Evolutionary conservation across 1,140 invertebrate genomes (phyloP).

Genomic region (Drosophila murphyi): DNA sequence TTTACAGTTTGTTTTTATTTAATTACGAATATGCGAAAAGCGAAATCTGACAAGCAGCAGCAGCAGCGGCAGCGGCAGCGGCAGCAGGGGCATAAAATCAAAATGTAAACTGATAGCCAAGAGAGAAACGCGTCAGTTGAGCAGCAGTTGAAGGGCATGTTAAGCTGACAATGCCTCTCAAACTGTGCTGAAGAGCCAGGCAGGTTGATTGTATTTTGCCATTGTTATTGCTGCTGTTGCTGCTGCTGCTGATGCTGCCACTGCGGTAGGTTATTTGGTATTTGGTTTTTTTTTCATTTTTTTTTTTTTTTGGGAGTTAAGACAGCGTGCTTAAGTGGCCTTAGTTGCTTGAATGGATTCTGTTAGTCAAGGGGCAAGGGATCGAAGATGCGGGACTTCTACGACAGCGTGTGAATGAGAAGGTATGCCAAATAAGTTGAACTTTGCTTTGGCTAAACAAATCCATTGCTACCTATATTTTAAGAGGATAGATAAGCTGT

Average conservation of each 20-base stretch:
- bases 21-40: slow-evolving; percentile 60
- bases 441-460: background rate
- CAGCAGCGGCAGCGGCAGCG: slow-evolving; percentile 13
- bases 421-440: background rate
- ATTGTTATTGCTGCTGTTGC: slow-evolving; percentile 31
- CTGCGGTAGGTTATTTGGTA: slow-evolving; percentile 53
- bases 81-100: slow-evolving; percentile 24
- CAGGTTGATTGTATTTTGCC: slow-evolving; percentile 53
- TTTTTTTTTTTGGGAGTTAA: background rate
- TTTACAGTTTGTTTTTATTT: slow-evolving; percentile 76
- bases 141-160: slow-evolving; percentile 41
- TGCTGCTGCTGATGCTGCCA: slow-evolving; percentile 23
- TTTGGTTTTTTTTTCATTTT: slow-evolving; percentile 19
- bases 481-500: background rate
- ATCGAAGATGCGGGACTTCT: background rate
- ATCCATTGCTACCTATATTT: background rate
- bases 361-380: background rate
- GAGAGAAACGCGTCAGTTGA: slow-evolving; percentile 25
- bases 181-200: slow-evolving; percentile 61
- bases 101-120: slow-evolving; percentile 59
- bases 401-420: slow-evolving; percentile 40
- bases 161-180: slow-evolving; percentile 52
- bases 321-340: slow-evolving; percentile 53
- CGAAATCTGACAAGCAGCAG: slow-evolving; percentile 49
- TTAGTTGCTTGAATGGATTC: slow-evolving; percentile 22